A percentile compares a stretch with the other conserved stretches of the same genome.
Conservation (phyloP, 2,113 vertebrate species). For the Coracopsis vasa region DNA sequence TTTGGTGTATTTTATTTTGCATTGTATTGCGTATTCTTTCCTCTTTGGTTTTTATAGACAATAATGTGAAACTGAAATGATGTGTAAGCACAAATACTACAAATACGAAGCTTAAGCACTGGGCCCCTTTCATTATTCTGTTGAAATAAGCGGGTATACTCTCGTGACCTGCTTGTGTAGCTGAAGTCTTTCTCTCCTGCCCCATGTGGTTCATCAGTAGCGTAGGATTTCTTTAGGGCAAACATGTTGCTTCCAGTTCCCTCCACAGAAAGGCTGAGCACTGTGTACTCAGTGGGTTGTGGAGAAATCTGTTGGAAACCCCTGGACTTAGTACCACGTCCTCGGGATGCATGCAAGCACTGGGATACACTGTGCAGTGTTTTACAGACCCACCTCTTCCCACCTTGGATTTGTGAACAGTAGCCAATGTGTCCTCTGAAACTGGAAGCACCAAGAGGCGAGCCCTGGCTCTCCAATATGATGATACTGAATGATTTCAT, state of each 20-base stretch:
- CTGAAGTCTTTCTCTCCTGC: not conserved
- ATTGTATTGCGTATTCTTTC: not conserved
- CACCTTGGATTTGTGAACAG: not conserved
- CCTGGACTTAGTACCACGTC: accelerated
- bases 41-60: not conserved
- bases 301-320: not conserved
- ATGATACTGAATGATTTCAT: not conserved
- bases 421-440: not conserved
- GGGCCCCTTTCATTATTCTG: not conserved
- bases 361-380: not conserved
- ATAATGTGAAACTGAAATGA: not conserved
- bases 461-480: not conserved
- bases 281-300: not conserved
- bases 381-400: not conserved
- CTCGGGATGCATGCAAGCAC: not conserved
- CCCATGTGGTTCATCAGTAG: not conserved
- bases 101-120: not conserved
- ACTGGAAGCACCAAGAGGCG: not conserved
- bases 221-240: not conserved
- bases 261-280: not conserved
- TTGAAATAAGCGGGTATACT: not conserved
- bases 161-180: not conserved
- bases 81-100: not conserved
- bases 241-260: not conserved
- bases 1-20: not conserved